Base-by-base conservation (phyloP, 2,797 vertebrate species). In the Lepilemur septentrionalis region DNA sequence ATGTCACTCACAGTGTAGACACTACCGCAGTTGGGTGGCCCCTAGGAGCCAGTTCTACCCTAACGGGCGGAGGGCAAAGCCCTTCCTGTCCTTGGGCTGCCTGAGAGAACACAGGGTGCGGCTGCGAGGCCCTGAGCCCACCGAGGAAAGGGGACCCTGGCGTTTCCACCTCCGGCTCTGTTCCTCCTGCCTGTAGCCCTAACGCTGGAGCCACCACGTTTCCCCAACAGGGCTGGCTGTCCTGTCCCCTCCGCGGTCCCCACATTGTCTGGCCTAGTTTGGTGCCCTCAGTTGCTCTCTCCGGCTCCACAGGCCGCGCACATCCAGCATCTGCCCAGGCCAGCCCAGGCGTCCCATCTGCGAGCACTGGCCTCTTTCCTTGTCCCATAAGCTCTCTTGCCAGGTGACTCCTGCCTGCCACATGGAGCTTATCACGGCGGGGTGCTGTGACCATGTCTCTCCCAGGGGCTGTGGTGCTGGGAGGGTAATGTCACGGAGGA, bases 91-190 rank as follows among this genome's bases (percentile, higher is more conserved):
- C 30, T 12, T 15, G 57, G 57, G 35, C n/a, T 75, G 59, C 7
- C 52, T 11, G 38, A 48, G 57, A 52, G n/a, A 76, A 2, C 1
- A 13, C 8, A 14, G 1, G 23, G 50, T 61, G 28, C n/a, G 22
- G n/a, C 46, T 0, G 0, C 17, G n/a, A 89, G 46, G 0, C 35
- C 30, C 3, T 5, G 18, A 38, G 50, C 38, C 43, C 2, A 20
- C 9, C 0, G 2, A 67, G 7, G 23, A 12, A 35, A 65, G 35
- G 55, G 48, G 2, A 69, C 4, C 1, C 12, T 4, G 2, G 5
- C 0, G 3, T 67, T 8, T 85, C 32, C 35, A 43, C 18, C 17
- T 30, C 11, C 38, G 14, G 12, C 2, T 89, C 30, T 4, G 14
- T 22, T 89, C 50, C 59, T 81, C 22, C 72, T 70, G 25, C 23